Base-by-base conservation (phyloP, 2,113 vertebrate species). In the Ranitomeya imitator region DNA sequence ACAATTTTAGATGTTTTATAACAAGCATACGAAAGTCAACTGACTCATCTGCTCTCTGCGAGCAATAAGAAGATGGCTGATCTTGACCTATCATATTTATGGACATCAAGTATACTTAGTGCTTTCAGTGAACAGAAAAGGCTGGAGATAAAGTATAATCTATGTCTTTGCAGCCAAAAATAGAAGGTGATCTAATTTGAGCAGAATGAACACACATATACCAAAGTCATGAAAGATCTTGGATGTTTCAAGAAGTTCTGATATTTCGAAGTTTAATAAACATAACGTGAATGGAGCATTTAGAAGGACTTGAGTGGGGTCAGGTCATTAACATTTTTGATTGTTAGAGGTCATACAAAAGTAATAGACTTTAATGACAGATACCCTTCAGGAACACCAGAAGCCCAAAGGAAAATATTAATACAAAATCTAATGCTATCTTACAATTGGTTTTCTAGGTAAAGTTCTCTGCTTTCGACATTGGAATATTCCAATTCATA, bases 1-100 rank as follows among this genome's bases (percentile, higher is more conserved):
- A 71, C 31, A 87, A 80, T 87, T 60, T 82, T 13, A 45, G 26
- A 81, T 87, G 79, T 81, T 82, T 81, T 82, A 82, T 80, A 87
- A 81, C 65, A 73, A 0, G 65, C 52, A 57, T 71, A 59, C 37
- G 12, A 82, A 87, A 81, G 54, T 59, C 78, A 87, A 67, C 52
- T 85, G 69, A 69, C 63, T 84, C 51, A 84, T 84, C 82, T n/a
- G 65, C 45, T 84, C 14, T 84, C 61, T 55, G 61, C 15, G 0
- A 69, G 45, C 45, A 16, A n/a, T 14, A 71, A 84, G n/a, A 84
- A 84, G 51, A 21, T 45, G 37, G 4, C 63, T 11, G 21, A 71
- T 45, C 45, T 55, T 54, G 63, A 45, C 63, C 82, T 18, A 84
- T 84, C 82, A 55, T 52, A 83, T 67, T 61, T 81, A 37, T 10